These are phyloP conservation scores for Cyphomyrus plagiostoma DNA, from an alignment of 2,113 vertebrate species.

Conservation along the genomic window DNA sequence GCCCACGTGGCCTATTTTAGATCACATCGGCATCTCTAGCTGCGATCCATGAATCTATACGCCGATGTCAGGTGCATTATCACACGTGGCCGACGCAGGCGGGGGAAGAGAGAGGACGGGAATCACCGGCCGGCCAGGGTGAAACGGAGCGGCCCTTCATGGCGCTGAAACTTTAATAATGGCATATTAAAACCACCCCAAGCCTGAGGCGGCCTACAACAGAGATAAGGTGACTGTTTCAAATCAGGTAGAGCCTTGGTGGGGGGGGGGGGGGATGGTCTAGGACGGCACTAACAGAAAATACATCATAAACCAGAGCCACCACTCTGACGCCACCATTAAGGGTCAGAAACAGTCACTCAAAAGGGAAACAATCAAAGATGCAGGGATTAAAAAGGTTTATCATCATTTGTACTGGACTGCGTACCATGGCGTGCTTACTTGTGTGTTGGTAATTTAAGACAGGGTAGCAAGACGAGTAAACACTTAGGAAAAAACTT, in stretches of 20 bases:
- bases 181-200: constrained; percentile 18
- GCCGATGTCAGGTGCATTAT: constrained; percentile 18
- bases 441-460: background rate
- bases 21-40: constrained; percentile 11
- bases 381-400: background rate
- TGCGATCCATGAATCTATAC: constrained; percentile 17
- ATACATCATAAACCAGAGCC: background rate
- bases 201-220: background rate
- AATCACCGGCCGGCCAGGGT: background rate
- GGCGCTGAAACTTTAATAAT: constrained; percentile 17
- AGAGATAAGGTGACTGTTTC: constrained; percentile 8
- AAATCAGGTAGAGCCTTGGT: background rate
- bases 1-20: background rate
- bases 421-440: background rate
- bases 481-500: too few relatives aligned
- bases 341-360: background rate
- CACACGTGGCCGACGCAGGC: background rate
- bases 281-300: background rate
- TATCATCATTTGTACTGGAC: background rate
- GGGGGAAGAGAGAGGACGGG: background rate
- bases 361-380: background rate
- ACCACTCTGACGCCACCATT: background rate
- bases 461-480: background rate
- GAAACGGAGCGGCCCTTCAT: background rate
- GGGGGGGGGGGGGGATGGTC: background rate